These are phyloP conservation scores for Automeris io DNA, from an alignment of 2,888 invertebrate species.

Conservation along the genomic window DNA sequence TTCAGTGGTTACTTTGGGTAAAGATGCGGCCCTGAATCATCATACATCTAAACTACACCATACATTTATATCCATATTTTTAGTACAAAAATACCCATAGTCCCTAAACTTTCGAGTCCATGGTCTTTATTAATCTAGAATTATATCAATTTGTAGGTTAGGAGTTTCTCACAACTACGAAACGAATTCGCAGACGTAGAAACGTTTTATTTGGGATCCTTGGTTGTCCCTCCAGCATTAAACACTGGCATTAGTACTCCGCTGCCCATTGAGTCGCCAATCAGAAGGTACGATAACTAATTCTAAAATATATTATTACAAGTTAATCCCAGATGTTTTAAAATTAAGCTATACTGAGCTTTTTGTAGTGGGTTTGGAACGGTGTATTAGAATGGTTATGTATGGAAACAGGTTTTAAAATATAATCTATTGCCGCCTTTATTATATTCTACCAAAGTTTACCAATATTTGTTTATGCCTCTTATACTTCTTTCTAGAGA, in stretches of 20 bases:
- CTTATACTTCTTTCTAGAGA: too few relatives aligned
- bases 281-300: conserved; percentile 45
- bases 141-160: conserved; percentile 69
- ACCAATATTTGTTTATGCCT: too few relatives aligned
- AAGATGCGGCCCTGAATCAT: too few relatives aligned
- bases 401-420: neutral
- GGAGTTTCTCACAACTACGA: conserved; percentile 94
- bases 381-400: neutral
- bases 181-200: conserved; percentile 95
- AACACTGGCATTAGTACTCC: conserved; percentile 63
- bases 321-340: too few relatives aligned
- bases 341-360: neutral
- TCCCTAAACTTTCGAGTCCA: too few relatives aligned
- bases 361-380: neutral
- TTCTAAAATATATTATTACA: neutral
- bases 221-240: conserved; percentile 55
- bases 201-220: conserved; percentile 88
- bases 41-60: too few relatives aligned
- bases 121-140: too few relatives aligned
- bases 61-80: too few relatives aligned
- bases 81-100: too few relatives aligned
- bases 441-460: too few relatives aligned
- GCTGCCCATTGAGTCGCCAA: conserved; percentile 62
- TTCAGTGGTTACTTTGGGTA: too few relatives aligned
- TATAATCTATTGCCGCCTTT: too few relatives aligned